Conservation (phyloP, 2,797 vertebrate species). For the Acestrorhynchus altus region DNA sequence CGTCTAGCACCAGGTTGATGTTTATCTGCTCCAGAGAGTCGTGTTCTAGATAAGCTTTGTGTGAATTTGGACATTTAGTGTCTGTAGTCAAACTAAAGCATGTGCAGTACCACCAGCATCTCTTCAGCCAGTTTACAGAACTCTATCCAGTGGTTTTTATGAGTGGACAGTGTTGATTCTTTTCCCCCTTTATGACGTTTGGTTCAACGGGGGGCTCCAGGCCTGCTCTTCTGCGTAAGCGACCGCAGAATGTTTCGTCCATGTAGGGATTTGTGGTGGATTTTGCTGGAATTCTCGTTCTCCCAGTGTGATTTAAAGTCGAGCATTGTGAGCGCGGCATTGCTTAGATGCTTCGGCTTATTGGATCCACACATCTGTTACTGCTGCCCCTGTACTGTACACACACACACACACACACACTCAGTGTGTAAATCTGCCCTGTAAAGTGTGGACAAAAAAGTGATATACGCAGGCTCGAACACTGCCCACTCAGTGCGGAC, state of each 20-base stretch:
- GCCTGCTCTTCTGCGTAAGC: background rate
- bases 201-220: background rate
- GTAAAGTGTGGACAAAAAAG: constrained; percentile 27
- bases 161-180: background rate
- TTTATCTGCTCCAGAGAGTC: too few species aligned
- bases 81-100: too few species aligned
- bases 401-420: constrained; percentile 35
- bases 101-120: too few species aligned
- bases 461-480: constrained; percentile 38
- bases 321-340: constrained; percentile 23
- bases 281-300: constrained; percentile 15
- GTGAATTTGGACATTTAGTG: too few species aligned
- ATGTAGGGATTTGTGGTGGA: constrained; percentile 21
- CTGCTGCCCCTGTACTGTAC: constrained; percentile 50
- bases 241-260: background rate
- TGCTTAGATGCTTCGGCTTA: constrained; percentile 30
- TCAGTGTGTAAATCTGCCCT: background rate
- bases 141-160: background rate
- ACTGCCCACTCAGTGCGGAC: constrained; percentile 72
- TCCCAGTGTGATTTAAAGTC: constrained; percentile 26
- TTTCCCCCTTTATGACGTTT: background rate
- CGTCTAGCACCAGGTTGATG: too few species aligned
- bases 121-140: background rate
- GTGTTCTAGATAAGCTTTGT: too few species aligned
- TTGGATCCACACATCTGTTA: constrained; percentile 42